Percentiles rank a stretch among this genome's conserved stretches.
Conservation (phyloP, 1,140 invertebrate genomes). For the Caenorhabditis latens region DNA sequence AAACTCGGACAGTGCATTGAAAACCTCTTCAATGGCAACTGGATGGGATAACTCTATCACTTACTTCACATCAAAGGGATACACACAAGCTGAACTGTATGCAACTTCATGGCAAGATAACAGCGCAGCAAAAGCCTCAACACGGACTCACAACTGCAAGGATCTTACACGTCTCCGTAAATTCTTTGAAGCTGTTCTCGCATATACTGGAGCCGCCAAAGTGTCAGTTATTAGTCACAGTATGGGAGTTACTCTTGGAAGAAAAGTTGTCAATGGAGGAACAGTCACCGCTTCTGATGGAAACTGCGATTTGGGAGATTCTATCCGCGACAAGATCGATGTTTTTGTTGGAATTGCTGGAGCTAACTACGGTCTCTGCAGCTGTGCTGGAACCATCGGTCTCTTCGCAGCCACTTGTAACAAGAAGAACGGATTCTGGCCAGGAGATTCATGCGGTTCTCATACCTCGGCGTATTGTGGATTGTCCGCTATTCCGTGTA, state of each 20-base stretch:
- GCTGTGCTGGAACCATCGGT: constrained; percentile 45
- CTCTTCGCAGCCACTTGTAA: constrained; percentile 64
- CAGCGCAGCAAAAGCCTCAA: constrained; percentile 51
- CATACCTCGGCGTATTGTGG: constrained; percentile 53
- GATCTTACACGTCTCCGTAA: constrained; percentile 55
- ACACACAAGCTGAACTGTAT: constrained; percentile 65
- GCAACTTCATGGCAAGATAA: constrained; percentile 69
- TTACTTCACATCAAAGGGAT: constrained; percentile 64
- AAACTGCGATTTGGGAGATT: constrained; percentile 65
- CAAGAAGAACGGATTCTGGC: constrained; percentile 67
- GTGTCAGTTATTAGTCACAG: constrained; percentile 67
- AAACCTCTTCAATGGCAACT: constrained; percentile 34
- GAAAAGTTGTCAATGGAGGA: constrained; percentile 68
- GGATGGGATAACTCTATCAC: constrained; percentile 58
- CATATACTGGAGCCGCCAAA: constrained; percentile 64
- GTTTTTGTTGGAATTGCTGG: constrained; percentile 68
- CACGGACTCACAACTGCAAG: constrained; percentile 63
- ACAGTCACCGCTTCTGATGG: constrained; percentile 61
- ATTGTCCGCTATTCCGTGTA: constrained; percentile 20
- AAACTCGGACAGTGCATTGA: constrained; percentile 65
- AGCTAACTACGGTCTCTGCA: constrained; percentile 68
- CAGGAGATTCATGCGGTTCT: constrained; percentile 62
- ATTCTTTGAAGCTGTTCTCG: constrained; percentile 64
- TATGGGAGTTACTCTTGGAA: constrained; percentile 69
- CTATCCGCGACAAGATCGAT: constrained; percentile 60